Base-by-base conservation (phyloP, 2,888 invertebrate species). In the Dyspetes luteomarginatus region DNA sequence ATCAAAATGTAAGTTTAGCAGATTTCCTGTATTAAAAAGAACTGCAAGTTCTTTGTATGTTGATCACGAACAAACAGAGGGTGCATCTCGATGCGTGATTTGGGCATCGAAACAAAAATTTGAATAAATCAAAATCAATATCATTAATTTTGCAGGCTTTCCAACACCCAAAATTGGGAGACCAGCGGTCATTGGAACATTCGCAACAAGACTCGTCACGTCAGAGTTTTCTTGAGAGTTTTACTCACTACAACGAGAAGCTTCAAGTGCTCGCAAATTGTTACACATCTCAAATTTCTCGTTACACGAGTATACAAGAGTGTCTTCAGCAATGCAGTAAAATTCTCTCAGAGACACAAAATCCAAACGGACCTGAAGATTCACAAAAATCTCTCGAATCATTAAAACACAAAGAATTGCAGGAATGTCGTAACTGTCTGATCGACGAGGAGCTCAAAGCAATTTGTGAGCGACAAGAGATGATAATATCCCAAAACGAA, bases 401-500 rank as follows among this genome's bases (percentile, higher is more conserved):
- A 4, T 30, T 28, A 56, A 67, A 58, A 5, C 71, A 58, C 19
- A 73, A 81, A 55, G 81, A 87, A 58, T 73, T 89, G 24, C 56
- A 56, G 22, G 28, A 83, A 7, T 84, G 72, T 68, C 84, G 85
- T 43, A 69, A 80, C 22, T 77, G 82, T 19, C 82, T 90, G 7
- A 83, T 86, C 17, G 73, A 84, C 4, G 85, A 88, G n/a, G 82
- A 84, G 17, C 15, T 87, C 2, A 81, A 86, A 65, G 86, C 86
- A 15, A 85, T 87, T 2, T 75, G 83, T 1, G 86, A 88, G 19
- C 85, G 84, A 9, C 87, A 89, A 75, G 78, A 82, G 7, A 78
- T 88, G 43, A 84, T 88, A 7, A 86, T 86, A 60, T 78, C 86
- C 5, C 89, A 89, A 58, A 85, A 86, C 17, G 82, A 87, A 30